Conservation (phyloP, 1,140 invertebrate genomes). For the Brachionus sp. region DNA sequence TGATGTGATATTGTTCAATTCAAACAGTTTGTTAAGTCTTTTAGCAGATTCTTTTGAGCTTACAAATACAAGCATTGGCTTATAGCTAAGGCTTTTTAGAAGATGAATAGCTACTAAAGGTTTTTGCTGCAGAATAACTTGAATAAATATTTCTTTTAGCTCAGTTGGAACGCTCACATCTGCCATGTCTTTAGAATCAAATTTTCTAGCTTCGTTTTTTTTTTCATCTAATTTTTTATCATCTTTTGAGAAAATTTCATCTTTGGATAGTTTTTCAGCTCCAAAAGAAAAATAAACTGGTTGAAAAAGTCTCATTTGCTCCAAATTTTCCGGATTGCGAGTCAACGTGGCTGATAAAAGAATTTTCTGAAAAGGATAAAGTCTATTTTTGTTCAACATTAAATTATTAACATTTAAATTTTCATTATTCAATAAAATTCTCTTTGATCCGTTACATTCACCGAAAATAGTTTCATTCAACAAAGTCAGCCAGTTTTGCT, state of each 20-base stretch:
- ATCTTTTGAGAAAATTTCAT: constrained; percentile 45
- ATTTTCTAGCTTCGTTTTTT: constrained; percentile 5
- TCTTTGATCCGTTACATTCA: constrained; percentile 54
- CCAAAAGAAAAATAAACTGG: constrained; percentile 81
- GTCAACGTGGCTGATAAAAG: constrained; percentile 91
- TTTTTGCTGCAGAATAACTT: constrained; percentile 70
- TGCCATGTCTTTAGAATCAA: neutral
- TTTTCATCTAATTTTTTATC: constrained; percentile 20
- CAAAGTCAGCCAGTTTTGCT: constrained; percentile 81
- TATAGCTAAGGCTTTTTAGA: constrained; percentile 65
- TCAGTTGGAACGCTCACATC: neutral
- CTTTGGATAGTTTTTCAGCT: constrained; percentile 55
- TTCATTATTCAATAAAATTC: constrained; percentile 38
- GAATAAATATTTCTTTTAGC: constrained; percentile 67
- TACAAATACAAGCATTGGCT: constrained; percentile 79
- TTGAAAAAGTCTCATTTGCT: constrained; percentile 78
- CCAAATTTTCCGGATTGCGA: constrained; percentile 88
- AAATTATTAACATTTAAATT: constrained; percentile 47
- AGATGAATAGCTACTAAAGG: constrained; percentile 76
- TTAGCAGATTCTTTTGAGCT: constrained; percentile 75
- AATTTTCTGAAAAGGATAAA: constrained; percentile 69
- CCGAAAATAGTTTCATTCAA: constrained; percentile 56
- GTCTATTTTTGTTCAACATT: constrained; percentile 47
- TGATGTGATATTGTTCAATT: neutral
- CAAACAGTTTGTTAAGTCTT: constrained; percentile 55